These are phyloP conservation scores for Tupiocoris notatus DNA, from an alignment of 2,888 invertebrate species.

Conservation along the genomic window DNA sequence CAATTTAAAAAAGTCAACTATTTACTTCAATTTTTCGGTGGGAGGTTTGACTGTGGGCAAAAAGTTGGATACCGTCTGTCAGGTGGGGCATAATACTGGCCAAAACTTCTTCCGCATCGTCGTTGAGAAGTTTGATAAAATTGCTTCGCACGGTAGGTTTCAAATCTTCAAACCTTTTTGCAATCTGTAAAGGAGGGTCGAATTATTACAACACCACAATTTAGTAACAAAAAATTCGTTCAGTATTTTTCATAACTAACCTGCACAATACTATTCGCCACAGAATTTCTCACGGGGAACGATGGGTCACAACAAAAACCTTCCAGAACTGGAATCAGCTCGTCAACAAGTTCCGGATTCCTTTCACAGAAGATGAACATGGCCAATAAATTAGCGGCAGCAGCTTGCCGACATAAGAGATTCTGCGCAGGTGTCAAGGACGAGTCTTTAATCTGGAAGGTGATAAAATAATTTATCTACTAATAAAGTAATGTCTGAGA, in stretches of 20 bases:
- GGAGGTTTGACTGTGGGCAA: constrained; percentile 17
- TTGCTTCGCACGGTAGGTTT: constrained; percentile 57
- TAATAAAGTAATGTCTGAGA: no score
- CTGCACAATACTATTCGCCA: constrained; percentile 63
- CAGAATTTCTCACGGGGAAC: constrained; percentile 60
- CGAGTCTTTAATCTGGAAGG: constrained; percentile 13
- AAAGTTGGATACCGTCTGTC: constrained; percentile 6
- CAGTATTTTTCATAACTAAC: no score
- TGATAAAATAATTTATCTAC: no score
- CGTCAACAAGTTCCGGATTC: constrained; percentile 55
- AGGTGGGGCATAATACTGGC: constrained; percentile 58
- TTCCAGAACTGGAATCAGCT: constrained; percentile 59
- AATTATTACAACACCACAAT: no score
- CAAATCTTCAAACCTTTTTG: constrained; percentile 23
- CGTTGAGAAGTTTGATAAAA: constrained; percentile 61
- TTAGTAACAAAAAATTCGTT: no score
- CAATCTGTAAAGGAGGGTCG: constrained; percentile 53
- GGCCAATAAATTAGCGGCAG: constrained; percentile 16
- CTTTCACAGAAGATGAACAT: constrained; percentile 50
- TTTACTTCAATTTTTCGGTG: constrained; percentile 8
- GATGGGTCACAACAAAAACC: constrained; percentile 62
- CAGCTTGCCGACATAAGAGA: constrained; percentile 17
- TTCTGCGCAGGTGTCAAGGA: constrained; percentile 7
- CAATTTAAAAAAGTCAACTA: no score
- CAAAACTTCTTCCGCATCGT: constrained; percentile 64